Evolutionary conservation across 2,797 vertebrate genomes (phyloP), one percentile per base, ranked within the genome.

Genomic region (Urosaurus nigricauda): DNA sequence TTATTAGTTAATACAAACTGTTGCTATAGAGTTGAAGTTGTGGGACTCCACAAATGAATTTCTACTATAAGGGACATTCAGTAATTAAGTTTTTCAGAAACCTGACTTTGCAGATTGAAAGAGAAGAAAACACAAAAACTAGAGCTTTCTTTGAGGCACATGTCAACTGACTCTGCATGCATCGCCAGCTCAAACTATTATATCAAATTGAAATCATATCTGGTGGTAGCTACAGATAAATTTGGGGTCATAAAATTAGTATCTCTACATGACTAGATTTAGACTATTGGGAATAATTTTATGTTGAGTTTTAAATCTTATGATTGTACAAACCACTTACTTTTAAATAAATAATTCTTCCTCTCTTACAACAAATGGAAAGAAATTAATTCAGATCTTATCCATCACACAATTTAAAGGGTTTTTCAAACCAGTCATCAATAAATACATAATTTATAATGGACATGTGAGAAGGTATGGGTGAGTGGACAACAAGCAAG

Each of bases 401-500:
- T 0, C 88, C 21, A 0, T 35, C 11, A 79, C 63, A 35, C 84
- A 84, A 60, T 75, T 13, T 6, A 56, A 85, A 51, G 79, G 84
- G 47, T 47, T 65, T 81, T 65, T 35, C 3, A 17, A 85, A 35
- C 75, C 0, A 0, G 86, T 85, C 63, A 43, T 40, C 84, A 43
- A 26, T 84, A 84, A 90, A 91, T 43, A 5, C 60, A 85, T 81
- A 53, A 8, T 87, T 75, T 74, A 21, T 43, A 24, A 79, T 78
- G 58, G n/a, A 56, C 35, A 83, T 79, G 16, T 12, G 56, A 83
- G 89, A 63, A 91, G 91, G 83, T 29, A 5, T 68, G 89, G 29
- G 63, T 9, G 80, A 92, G 90, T 78, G 93, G 92, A 79, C 92
- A 65, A 4, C 79, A 81, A 74, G 86, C 51, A 86, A 24, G 92